phyloP scores from a whole-genome alignment of 2,888 invertebrate species.

The Eupithecia centaureata region DNA sequence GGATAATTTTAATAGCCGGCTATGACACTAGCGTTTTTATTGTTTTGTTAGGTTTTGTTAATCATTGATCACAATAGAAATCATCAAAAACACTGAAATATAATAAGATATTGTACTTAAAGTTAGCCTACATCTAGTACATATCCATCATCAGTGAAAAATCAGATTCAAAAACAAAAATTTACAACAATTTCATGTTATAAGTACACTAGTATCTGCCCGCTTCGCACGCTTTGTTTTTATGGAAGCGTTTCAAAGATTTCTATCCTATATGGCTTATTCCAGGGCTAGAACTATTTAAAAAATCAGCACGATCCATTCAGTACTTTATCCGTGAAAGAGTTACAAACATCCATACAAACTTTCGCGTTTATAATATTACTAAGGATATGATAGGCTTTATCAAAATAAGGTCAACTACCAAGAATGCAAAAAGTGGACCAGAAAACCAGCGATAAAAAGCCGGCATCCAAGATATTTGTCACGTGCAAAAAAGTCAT shows the following conservation, averaged over 20 bases:
- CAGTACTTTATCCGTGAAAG: no score
- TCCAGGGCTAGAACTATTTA: no score
- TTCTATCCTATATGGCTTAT: no score
- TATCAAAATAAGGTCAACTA: not conserved
- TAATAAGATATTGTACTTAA: not conserved
- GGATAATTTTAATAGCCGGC: not conserved
- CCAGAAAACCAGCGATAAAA: not conserved
- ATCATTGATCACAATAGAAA: not conserved
- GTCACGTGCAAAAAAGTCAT: conserved; percentile 19
- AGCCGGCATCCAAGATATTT: not conserved
- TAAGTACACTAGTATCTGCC: no score
- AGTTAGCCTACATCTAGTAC: not conserved
- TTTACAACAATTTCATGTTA: not conserved
- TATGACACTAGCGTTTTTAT: not conserved
- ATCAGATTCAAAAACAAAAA: not conserved
- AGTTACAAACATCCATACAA: no score
- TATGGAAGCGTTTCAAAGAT: no score
- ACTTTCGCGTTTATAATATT: no score
- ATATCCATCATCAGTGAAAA: not conserved
- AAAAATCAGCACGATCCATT: no score
- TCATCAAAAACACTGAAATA: not conserved
- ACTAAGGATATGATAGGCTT: not conserved
- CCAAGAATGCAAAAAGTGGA: not conserved
- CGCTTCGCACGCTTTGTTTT: no score
- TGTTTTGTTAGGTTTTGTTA: no score